A percentile compares a stretch with the other conserved stretches of the same genome.
These are phyloP conservation scores for Petrocephalus sullivani DNA, from an alignment of 2,797 vertebrate species.

Conservation along the genomic window DNA sequence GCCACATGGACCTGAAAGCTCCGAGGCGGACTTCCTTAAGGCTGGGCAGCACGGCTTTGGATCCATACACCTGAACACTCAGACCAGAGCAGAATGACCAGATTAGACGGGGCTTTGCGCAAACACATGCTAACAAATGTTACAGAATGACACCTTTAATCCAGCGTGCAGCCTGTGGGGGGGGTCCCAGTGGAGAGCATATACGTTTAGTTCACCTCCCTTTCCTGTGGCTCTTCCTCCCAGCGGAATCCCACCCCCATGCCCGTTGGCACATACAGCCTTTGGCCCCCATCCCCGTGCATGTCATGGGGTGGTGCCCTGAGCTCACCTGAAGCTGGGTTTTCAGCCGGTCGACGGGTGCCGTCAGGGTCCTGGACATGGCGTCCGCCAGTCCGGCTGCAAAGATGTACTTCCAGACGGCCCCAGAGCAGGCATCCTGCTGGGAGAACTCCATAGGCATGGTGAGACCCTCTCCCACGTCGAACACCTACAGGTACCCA, in stretches of 20 bases:
- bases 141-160: neutral
- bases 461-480: slow-evolving; percentile 64
- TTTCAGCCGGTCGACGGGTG: slow-evolving; percentile 66
- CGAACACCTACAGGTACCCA: slow-evolving; percentile 53
- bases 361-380: slow-evolving; percentile 60
- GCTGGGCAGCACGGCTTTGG: slow-evolving; percentile 56
- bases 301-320: neutral
- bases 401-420: slow-evolving; percentile 56
- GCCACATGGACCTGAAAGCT: slow-evolving; percentile 64
- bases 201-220: neutral
- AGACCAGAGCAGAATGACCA: neutral
- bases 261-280: neutral
- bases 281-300: neutral
- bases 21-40: slow-evolving; percentile 53
- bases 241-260: neutral
- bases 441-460: slow-evolving; percentile 59
- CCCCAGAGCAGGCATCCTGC: slow-evolving; percentile 46
- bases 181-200: neutral
- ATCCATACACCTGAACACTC: slow-evolving; percentile 54
- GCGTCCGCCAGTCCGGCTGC: slow-evolving; percentile 59
- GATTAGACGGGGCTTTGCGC: neutral
- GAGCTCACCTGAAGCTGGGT: slow-evolving; percentile 63
- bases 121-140: neutral
- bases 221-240: neutral
- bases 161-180: neutral